These are phyloP conservation scores for Ganaspis sp. DNA, from an alignment of 1,140 invertebrate genomes.

Conservation along the genomic window DNA sequence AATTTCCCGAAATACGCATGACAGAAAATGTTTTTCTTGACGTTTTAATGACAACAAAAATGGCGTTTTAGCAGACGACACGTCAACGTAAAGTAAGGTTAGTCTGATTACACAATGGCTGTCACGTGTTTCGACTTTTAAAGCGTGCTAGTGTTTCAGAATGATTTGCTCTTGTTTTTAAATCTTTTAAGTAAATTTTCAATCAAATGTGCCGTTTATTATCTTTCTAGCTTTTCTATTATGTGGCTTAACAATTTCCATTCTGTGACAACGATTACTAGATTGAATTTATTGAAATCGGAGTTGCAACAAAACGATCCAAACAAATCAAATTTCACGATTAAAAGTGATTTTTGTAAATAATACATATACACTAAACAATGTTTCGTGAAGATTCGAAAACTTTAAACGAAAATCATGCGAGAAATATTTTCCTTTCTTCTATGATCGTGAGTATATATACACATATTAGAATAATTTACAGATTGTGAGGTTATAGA, in stretches of 20 bases:
- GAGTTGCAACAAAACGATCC: neutral
- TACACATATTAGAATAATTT: no score
- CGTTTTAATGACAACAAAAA: neutral
- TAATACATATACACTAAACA: neutral
- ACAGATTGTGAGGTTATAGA: no score
- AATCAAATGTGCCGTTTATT: neutral
- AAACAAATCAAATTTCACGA: no score
- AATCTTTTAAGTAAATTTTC: neutral
- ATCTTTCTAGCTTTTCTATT: neutral
- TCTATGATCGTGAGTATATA: constrained; percentile 60
- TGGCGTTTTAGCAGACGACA: neutral
- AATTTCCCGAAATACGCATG: constrained; percentile 20
- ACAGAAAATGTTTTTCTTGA: neutral
- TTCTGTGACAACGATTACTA: neutral
- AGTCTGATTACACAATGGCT: neutral
- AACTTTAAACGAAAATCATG: constrained; percentile 21
- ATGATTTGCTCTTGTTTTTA: neutral
- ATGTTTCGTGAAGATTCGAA: constrained; percentile 46
- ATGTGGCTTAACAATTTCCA: neutral
- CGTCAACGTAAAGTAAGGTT: neutral
- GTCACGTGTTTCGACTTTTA: neutral
- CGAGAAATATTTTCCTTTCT: constrained; percentile 53
- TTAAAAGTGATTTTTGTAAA: no score
- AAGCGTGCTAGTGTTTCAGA: neutral
- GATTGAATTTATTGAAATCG: neutral